Percentiles rank a stretch among this genome's conserved stretches.
phyloP scores from a whole-genome alignment of 2,797 vertebrate species.

The Fistularia commersonii region DNA sequence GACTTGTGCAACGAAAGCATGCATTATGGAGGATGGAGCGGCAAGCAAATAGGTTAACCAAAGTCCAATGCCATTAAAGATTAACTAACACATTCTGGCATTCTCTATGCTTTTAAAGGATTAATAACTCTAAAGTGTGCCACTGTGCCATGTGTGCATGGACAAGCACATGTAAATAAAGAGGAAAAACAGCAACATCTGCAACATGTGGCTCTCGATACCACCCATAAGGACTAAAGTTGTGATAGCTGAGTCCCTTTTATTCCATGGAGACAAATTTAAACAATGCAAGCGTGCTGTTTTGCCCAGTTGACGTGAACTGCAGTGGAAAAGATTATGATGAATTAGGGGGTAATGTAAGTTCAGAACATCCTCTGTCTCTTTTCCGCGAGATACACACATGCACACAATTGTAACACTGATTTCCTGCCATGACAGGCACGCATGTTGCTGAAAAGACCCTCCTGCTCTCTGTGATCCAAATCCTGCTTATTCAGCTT shows the following conservation, averaged over 20 bases:
- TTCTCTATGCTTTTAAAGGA: conserved; percentile 63
- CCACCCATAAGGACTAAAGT: conserved; percentile 19
- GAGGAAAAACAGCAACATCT: conserved; percentile 41
- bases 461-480: conserved; percentile 59
- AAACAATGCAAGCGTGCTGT: conserved; percentile 43
- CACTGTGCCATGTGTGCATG: conserved; percentile 14
- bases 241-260: conserved; percentile 17
- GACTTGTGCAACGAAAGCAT: no score
- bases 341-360: conserved; percentile 47
- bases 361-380: conserved; percentile 45
- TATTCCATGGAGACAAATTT: conserved; percentile 22
- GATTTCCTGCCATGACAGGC: conserved; percentile 45
- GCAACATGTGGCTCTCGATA: conserved; percentile 26
- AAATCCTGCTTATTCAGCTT: conserved; percentile 63
- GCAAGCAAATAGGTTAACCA: background rate
- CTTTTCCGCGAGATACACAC: conserved; percentile 19
- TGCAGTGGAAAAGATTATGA: conserved; percentile 45
- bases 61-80: conserved; percentile 26
- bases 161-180: conserved; percentile 12
- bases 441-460: conserved; percentile 39
- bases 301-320: conserved; percentile 13
- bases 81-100: conserved; percentile 28
- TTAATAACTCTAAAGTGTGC: conserved; percentile 48
- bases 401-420: conserved; percentile 55
- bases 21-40: no score